Conservation (phyloP, 2,888 invertebrate species). For the Calephelis perditalis region DNA sequence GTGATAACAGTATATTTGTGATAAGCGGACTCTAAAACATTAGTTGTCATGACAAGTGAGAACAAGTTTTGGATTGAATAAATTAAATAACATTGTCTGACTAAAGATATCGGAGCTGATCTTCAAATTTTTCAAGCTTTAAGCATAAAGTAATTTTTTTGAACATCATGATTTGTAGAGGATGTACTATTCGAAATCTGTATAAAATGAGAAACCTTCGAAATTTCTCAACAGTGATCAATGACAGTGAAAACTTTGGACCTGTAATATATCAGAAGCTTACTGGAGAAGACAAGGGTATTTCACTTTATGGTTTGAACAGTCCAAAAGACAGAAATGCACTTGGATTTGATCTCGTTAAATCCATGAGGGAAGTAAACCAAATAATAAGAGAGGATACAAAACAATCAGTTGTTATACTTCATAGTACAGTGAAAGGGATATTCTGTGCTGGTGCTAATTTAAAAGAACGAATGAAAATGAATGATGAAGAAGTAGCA, state of each 20-base stretch:
- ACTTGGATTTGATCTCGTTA: slow-evolving; percentile 82
- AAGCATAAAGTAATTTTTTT: no score
- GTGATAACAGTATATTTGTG: no score
- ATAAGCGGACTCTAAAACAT: no score
- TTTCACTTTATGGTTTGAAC: slow-evolving; percentile 90
- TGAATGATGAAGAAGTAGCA: slow-evolving; percentile 87
- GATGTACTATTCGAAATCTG: slow-evolving; percentile 32
- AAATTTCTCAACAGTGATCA: slow-evolving; percentile 42
- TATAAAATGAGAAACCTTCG: slow-evolving; percentile 34
- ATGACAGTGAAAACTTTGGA: slow-evolving; percentile 42
- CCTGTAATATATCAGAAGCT: slow-evolving; percentile 76
- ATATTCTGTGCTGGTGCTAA: slow-evolving; percentile 98
- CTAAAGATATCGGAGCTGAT: no score
- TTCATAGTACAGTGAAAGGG: slow-evolving; percentile 91
- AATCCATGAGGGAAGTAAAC: slow-evolving; percentile 83
- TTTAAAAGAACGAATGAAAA: slow-evolving; percentile 91
- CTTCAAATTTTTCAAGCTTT: no score
- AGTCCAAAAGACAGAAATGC: slow-evolving; percentile 90
- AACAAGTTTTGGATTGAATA: no score
- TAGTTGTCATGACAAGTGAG: no score
- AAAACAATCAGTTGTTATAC: slow-evolving; percentile 86
- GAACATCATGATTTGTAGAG: slow-evolving; percentile 39
- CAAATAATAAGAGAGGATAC: slow-evolving; percentile 84
- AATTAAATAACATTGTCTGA: no score
- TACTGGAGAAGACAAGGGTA: slow-evolving; percentile 81